These are phyloP conservation scores for Neodiprion virginianus DNA, from an alignment of 1,140 invertebrate species.

Conservation along the genomic window DNA sequence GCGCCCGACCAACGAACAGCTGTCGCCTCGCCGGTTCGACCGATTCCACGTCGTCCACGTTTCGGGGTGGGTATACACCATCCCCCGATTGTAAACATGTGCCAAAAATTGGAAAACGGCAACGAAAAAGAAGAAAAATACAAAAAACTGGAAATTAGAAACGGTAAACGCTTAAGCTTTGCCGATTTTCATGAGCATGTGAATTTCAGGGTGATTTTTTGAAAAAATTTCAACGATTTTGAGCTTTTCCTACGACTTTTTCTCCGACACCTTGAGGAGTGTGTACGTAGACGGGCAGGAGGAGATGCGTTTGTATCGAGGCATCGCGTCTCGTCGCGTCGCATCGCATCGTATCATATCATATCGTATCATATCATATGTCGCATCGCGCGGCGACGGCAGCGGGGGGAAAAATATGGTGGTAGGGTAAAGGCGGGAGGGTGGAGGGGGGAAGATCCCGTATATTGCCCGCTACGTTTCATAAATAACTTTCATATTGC, in stretches of 20 bases:
- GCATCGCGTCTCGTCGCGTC: slow-evolving; percentile 26
- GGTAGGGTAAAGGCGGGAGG: too few species aligned
- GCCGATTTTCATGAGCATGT: too few species aligned
- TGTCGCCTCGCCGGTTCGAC: slow-evolving; percentile 57
- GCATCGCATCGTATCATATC: slow-evolving; percentile 46
- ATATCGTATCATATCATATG: slow-evolving; percentile 36
- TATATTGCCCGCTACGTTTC: slow-evolving; percentile 54
- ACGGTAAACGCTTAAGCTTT: too few species aligned
- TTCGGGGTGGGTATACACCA: neutral
- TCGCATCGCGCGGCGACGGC: neutral
- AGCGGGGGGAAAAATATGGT: neutral
- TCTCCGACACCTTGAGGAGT: neutral
- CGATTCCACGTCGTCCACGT: slow-evolving; percentile 34
- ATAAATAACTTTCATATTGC: slow-evolving; percentile 59
- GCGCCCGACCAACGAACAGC: slow-evolving; percentile 58
- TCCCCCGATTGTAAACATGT: neutral
- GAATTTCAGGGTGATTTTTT: too few species aligned
- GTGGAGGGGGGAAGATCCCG: neutral
- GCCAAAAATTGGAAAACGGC: neutral
- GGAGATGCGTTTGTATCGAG: too few species aligned
- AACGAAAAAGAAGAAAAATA: neutral
- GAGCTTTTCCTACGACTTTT: neutral
- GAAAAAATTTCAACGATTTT: neutral
- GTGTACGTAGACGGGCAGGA: neutral
- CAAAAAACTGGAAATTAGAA: too few species aligned